These are phyloP conservation scores for Sebastes alutus DNA, from an alignment of 2,797 vertebrate species.

Conservation along the genomic window DNA sequence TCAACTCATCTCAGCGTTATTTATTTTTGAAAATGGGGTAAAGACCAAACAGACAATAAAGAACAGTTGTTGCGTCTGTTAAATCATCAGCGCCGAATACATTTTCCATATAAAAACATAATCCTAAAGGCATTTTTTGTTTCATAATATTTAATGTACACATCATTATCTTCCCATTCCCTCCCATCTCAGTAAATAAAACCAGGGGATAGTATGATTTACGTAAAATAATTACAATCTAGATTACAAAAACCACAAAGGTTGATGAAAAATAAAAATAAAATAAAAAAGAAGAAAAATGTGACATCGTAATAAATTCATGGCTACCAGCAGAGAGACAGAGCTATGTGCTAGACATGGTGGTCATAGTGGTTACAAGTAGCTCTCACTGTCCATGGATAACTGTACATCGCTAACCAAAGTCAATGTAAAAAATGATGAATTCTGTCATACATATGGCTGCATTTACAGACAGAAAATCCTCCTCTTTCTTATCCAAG, in stretches of 20 bases:
- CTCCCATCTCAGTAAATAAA: slow-evolving; percentile 66
- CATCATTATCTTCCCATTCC: slow-evolving; percentile 51
- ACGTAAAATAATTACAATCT: slow-evolving; percentile 76
- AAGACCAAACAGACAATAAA: slow-evolving; percentile 40
- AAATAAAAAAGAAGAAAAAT: slow-evolving; percentile 18
- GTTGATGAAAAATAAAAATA: slow-evolving; percentile 23
- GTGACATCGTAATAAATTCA: slow-evolving; percentile 41
- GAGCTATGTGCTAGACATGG: slow-evolving; percentile 32
- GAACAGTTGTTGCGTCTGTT: slow-evolving; percentile 27
- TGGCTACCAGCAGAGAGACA: slow-evolving; percentile 79
- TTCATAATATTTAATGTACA: slow-evolving; percentile 77
- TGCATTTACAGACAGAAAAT: slow-evolving; percentile 3
- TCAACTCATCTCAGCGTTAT: background rate
- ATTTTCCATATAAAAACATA: slow-evolving; percentile 66
- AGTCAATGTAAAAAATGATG: background rate
- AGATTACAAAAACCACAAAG: slow-evolving; percentile 72
- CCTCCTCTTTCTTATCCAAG: background rate
- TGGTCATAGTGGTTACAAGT: slow-evolving; percentile 75
- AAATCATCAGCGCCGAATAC: slow-evolving; percentile 63
- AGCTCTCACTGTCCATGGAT: slow-evolving; percentile 37
- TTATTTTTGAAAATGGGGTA: slow-evolving; percentile 11
- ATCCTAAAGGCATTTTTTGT: slow-evolving; percentile 42
- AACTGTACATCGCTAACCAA: background rate
- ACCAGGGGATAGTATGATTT: slow-evolving; percentile 61
- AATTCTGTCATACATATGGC: background rate